Evolutionary conservation across 64 coral and sea anemone species (phyloP).

Genomic region (Stichodactyla mertensii): DNA sequence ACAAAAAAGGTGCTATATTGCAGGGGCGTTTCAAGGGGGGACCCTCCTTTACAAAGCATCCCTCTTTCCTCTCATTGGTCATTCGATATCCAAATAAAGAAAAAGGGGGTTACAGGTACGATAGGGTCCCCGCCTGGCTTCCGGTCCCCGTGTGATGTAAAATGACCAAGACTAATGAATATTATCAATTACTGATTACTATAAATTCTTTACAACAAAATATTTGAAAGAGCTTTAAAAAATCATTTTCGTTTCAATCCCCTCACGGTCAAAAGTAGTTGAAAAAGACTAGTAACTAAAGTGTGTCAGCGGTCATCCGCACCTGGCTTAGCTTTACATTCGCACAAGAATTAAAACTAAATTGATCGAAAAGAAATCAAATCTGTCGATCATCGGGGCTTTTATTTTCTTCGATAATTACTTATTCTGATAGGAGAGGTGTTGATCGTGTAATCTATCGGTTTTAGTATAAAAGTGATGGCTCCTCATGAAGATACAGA

Average conservation of each 20-base stretch:
- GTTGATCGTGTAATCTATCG: neutral
- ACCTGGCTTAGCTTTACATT: neutral
- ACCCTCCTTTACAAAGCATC: too few relatives aligned
- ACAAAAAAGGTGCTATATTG: too few relatives aligned
- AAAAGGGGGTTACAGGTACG: too few relatives aligned
- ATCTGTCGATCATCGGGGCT: neutral
- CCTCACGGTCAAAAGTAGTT: neutral
- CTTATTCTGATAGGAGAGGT: neutral
- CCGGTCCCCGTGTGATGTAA: too few relatives aligned
- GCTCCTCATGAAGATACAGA: slow-evolving; percentile 51
- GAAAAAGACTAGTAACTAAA: neutral
- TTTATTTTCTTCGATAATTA: neutral
- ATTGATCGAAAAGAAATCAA: neutral
- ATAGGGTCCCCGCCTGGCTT: too few relatives aligned
- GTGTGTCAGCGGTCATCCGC: neutral
- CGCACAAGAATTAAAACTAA: neutral
- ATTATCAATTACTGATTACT: too few relatives aligned
- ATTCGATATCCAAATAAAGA: too few relatives aligned
- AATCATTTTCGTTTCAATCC: too few relatives aligned
- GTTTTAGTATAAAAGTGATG: slow-evolving; percentile 3
- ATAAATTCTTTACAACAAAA: neutral
- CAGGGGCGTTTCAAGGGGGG: too few relatives aligned
- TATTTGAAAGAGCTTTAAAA: too few relatives aligned
- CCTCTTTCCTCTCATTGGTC: too few relatives aligned
- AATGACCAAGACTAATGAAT: too few relatives aligned